Base-by-base conservation (phyloP, 2,113 vertebrate species). In the Struthidea cinerea region DNA sequence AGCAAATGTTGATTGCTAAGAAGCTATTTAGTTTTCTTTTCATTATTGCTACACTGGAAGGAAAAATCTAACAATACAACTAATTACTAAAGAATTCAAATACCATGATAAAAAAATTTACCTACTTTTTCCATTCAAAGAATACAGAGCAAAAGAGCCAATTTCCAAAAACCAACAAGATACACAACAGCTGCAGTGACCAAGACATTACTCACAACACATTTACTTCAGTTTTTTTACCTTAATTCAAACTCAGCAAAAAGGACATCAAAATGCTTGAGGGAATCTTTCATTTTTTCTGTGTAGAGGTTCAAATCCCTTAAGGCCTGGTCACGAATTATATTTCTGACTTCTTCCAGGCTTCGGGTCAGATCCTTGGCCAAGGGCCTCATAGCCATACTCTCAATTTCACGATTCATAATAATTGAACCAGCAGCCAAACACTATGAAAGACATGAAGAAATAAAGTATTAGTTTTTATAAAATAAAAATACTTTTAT, bases 381-480 rank as follows among this genome's bases (percentile, higher is more conserved):
- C 96, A 99, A 97, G 0, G 99, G 99, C 68, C 99, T 98, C 99
- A 99, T 99, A 13, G 99, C 99, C 98, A 99, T 99, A 96, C 99
- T 99, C 97, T 99, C 99, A n/a, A 99, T 99, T 98, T 99, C 99
- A 60, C 99, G 98, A 97, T 99, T 99, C 99, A 99, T 99, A 97
- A 99, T 99, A 97, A 99, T 99, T 46, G 99, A 99, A 92, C 99
- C 99, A 7, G 99, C 99, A 57, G 99, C 99, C 98, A 99, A 97
- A 97, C 99, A 99, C 99, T 99, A 83, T 7, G 84, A 47, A n/a
- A 97, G 30, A 44, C 2, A 75, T 14, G 13, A n/a, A 61, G 17
- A 95, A 24, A 90, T 12, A 50, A 83, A 92, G 47, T 7, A 59
- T 12, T 64, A 13, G 14, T 33, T 91, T 61, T 61, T 20, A 47